Percentiles rank a stretch among this genome's conserved stretches.
These are phyloP conservation scores for Orchesellides sinensis DNA, from an alignment of 2,888 invertebrate species.

Conservation along the genomic window DNA sequence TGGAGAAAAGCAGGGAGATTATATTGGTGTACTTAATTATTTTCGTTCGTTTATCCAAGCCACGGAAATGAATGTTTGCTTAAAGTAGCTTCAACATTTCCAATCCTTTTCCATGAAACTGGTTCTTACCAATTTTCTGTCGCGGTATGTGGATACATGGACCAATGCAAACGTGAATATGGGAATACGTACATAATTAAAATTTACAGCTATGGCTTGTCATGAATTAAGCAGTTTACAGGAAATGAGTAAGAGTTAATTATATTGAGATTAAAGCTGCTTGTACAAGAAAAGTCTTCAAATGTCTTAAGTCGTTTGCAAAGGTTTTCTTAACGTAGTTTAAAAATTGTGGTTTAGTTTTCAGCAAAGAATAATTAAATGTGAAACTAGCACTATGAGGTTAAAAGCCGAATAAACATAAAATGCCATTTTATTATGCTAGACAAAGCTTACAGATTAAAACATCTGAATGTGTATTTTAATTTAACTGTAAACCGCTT, in stretches of 20 bases:
- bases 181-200: background rate
- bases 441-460: background rate
- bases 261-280: too few relatives aligned
- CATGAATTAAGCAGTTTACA: too few relatives aligned
- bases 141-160: background rate
- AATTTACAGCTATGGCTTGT: background rate
- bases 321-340: too few relatives aligned
- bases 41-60: constrained; percentile 39
- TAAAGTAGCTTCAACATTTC: background rate
- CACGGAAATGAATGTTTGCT: constrained; percentile 62
- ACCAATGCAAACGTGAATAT: background rate
- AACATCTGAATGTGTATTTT: background rate
- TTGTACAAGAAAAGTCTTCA: too few relatives aligned
- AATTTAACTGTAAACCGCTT: background rate
- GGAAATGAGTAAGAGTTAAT: too few relatives aligned
- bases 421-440: too few relatives aligned
- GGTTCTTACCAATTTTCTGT: constrained; percentile 33
- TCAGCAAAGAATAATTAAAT: constrained; percentile 5
- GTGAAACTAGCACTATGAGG: background rate
- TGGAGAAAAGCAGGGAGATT: background rate
- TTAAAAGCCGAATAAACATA: background rate
- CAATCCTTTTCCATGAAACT: constrained; percentile 20
- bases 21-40: constrained; percentile 51
- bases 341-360: too few relatives aligned
- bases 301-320: too few relatives aligned